These are phyloP conservation scores for Botia kubotai DNA, from an alignment of 2,797 vertebrate genomes.

Conservation along the genomic window DNA sequence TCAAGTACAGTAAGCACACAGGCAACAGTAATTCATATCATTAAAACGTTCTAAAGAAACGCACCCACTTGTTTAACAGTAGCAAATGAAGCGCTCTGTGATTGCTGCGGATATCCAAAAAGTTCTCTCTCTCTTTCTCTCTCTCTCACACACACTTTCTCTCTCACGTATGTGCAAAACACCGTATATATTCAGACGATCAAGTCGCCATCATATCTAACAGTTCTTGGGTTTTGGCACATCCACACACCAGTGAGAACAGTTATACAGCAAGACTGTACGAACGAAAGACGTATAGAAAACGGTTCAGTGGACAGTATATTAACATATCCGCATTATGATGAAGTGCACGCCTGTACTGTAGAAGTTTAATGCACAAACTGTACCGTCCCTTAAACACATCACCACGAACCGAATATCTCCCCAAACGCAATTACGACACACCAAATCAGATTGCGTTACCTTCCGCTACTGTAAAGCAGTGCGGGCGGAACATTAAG, in stretches of 20 bases:
- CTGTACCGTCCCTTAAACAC: neutral
- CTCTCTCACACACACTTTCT: neutral
- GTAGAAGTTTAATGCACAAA: constrained; percentile 35
- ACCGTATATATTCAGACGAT: neutral
- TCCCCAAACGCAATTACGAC: neutral
- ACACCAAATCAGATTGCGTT: constrained; percentile 6
- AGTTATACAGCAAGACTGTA: neutral
- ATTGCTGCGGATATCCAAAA: neutral
- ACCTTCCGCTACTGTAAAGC: neutral
- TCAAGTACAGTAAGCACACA: neutral
- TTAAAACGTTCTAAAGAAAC: neutral
- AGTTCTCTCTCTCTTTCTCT: too few relatives aligned
- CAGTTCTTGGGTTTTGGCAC: neutral
- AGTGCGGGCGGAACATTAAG: neutral
- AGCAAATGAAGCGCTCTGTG: neutral
- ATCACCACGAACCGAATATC: constrained; percentile 2
- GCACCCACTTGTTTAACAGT: constrained; percentile 29
- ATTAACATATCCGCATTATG: neutral
- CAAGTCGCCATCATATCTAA: neutral
- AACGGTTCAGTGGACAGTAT: neutral
- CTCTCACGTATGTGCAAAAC: neutral
- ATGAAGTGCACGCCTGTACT: constrained; percentile 6
- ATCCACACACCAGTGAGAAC: neutral
- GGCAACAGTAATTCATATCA: neutral
- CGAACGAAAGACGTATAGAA: neutral